A percentile compares a stretch with the other conserved stretches of the same genome.
These are phyloP conservation scores for Glossophaga mutica DNA, from an alignment of 2,797 vertebrate genomes.

Conservation along the genomic window DNA sequence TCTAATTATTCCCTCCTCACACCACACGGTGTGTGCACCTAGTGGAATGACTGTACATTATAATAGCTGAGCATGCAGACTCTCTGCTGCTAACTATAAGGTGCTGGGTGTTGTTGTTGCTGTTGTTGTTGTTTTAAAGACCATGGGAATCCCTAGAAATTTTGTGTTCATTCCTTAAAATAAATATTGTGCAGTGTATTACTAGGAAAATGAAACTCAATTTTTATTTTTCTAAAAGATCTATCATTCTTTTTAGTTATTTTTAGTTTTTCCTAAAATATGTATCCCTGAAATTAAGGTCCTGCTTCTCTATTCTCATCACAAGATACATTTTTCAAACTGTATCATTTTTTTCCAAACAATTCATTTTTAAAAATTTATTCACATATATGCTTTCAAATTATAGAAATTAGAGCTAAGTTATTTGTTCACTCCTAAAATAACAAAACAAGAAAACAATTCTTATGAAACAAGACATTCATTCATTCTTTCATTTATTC, in stretches of 20 bases:
- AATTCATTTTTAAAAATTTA: background rate
- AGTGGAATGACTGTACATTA: slow-evolving; percentile 79
- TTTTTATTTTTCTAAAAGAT: slow-evolving; percentile 59
- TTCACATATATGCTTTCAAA: background rate
- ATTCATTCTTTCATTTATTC: background rate
- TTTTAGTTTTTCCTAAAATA: slow-evolving; percentile 66
- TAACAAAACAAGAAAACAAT: background rate
- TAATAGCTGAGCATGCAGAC: slow-evolving; percentile 76
- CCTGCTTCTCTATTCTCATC: background rate
- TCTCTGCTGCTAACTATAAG: slow-evolving; percentile 79
- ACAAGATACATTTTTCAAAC: background rate
- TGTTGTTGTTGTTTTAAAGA: slow-evolving; percentile 53
- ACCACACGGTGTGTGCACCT: slow-evolving; percentile 82
- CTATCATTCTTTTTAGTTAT: slow-evolving; percentile 54
- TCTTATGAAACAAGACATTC: background rate
- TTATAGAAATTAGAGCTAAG: background rate
- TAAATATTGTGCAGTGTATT: slow-evolving; percentile 55
- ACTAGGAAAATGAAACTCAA: slow-evolving; percentile 38
- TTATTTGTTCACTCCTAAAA: background rate
- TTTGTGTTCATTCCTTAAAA: slow-evolving; percentile 63
- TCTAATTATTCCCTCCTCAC: slow-evolving; percentile 84
- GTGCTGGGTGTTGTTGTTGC: slow-evolving; percentile 38
- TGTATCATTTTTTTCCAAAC: background rate
- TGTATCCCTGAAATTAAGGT: slow-evolving; percentile 68
- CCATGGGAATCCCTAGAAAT: slow-evolving; percentile 51